phyloP scores from a whole-genome alignment of 1,140 invertebrate species.

The Drosophila lini region DNA sequence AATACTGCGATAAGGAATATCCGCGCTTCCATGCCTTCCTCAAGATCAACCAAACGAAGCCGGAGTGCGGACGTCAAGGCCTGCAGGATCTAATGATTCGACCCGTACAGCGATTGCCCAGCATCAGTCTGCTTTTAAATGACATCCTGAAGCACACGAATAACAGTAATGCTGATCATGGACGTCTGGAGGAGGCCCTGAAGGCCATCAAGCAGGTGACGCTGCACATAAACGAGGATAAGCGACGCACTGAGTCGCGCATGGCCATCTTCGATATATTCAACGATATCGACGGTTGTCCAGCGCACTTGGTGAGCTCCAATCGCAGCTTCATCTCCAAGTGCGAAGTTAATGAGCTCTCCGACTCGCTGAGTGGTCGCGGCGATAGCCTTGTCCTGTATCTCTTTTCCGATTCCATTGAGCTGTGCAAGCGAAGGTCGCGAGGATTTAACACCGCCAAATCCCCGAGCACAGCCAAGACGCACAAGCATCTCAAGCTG shows the following conservation, averaged over 20 bases:
- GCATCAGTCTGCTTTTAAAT: constrained; percentile 96
- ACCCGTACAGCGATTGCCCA: constrained; percentile 97
- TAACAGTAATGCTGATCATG: constrained; percentile 93
- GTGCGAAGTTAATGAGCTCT: constrained; percentile 95
- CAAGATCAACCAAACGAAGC: constrained; percentile 96
- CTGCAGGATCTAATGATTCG: constrained; percentile 97
- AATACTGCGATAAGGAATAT: constrained; percentile 95
- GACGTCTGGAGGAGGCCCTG: constrained; percentile 93
- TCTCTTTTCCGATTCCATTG: constrained; percentile 96
- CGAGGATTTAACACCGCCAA: constrained; percentile 90
- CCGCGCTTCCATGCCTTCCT: constrained; percentile 98
- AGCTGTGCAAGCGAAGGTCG: constrained; percentile 95
- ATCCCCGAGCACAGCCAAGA: constrained; percentile 90
- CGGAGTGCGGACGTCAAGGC: constrained; percentile 97
- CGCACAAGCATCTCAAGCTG: constrained; percentile 95
- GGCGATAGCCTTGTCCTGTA: constrained; percentile 95
- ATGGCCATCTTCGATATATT: constrained; percentile 98
- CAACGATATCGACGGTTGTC: constrained; percentile 98
- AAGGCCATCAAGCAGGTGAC: constrained; percentile 96
- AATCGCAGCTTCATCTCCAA: constrained; percentile 94
- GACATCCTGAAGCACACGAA: constrained; percentile 96
- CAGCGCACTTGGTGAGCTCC: constrained; percentile 95
- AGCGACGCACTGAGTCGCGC: constrained; percentile 96
- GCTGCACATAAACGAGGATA: constrained; percentile 98
- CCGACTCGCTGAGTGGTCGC: constrained; percentile 93